Base-by-base conservation (phyloP, 2,113 vertebrate genomes). In the Grammomys dolichurus region DNA sequence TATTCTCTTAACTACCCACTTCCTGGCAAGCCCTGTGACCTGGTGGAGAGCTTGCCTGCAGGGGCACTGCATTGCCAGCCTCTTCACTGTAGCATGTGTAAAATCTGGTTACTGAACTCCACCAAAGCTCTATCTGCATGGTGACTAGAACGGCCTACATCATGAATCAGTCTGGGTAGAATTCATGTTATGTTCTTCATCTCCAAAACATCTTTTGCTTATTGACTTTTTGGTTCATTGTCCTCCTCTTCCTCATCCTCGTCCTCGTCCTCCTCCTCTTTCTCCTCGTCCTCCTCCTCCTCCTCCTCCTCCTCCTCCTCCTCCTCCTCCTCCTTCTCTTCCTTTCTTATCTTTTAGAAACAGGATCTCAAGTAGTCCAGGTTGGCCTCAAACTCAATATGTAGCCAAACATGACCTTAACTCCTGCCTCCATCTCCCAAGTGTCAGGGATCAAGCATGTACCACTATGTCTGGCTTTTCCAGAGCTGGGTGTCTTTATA, bases 11-110 rank as follows among this genome's bases (percentile, higher is more conserved):
- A 46, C 5, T 54, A 13, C 28, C 7, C 1, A 26, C 40, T 67
- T 78, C 56, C 1, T 69, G 5, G 26, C 3, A 40, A 65, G 91
- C 36, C 36, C 80, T 31, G 70, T 26, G 0, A 3, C 36, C 56
- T 14, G 3, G 8, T 16, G 1, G 51, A 60, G 51, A 10, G 5
- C 2, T 6, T 7, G 20, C 51, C 36, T 2, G 1, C 70, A 17
- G 46, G 26, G 54, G 26, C 33, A 5, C 28, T 14, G 51, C 36
- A n/a, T 56, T 56, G 31, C 51, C 31, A 0, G 31, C 4, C 87
- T 60, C 9, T 5, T 24, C 51, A 2, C 46, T 65, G 56, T 36
- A 31, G 73, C 17, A 4, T 46, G n/a, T 54, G 5, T 7, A 36
- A 33, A 65, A 6, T 65, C 31, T 19, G 17, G 20, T 65, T n/a